Conservation (phyloP, 2,113 vertebrate genomes). For the Narcine bancroftii region DNA sequence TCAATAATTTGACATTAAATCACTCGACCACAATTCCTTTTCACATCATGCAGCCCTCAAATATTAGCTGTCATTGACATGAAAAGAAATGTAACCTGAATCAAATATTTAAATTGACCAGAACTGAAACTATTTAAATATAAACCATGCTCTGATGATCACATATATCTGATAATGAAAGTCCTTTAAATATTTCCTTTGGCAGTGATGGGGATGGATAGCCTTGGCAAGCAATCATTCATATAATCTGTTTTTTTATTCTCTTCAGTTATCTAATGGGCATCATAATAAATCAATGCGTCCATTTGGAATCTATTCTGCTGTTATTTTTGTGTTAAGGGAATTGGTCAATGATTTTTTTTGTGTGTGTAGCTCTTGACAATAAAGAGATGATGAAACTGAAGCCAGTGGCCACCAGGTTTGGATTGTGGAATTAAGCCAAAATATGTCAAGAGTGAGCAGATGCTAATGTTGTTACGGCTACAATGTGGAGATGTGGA, state of each 20-base stretch:
- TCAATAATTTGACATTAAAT: neutral
- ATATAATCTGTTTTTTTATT: neutral
- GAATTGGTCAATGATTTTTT: neutral
- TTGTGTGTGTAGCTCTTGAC: neutral
- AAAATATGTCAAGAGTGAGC: neutral
- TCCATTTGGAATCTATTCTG: neutral
- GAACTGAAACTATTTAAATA: neutral
- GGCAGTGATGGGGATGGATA: neutral
- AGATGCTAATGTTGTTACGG: neutral
- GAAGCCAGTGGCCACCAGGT: neutral
- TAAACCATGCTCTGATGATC: neutral
- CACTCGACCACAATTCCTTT: neutral
- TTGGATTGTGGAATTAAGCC: neutral
- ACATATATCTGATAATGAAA: conserved; percentile 11
- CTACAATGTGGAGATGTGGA: neutral
- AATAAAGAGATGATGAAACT: neutral
- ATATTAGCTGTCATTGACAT: neutral
- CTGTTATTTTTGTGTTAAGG: neutral
- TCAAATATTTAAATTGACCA: conserved; percentile 26
- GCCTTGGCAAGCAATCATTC: neutral
- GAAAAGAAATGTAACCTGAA: neutral
- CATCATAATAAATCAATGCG: neutral
- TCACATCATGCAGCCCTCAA: neutral
- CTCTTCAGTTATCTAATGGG: neutral
- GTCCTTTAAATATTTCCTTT: neutral